These are phyloP conservation scores for Brachionus plicatilis DNA, from an alignment of 1,140 invertebrate genomes.

Conservation along the genomic window DNA sequence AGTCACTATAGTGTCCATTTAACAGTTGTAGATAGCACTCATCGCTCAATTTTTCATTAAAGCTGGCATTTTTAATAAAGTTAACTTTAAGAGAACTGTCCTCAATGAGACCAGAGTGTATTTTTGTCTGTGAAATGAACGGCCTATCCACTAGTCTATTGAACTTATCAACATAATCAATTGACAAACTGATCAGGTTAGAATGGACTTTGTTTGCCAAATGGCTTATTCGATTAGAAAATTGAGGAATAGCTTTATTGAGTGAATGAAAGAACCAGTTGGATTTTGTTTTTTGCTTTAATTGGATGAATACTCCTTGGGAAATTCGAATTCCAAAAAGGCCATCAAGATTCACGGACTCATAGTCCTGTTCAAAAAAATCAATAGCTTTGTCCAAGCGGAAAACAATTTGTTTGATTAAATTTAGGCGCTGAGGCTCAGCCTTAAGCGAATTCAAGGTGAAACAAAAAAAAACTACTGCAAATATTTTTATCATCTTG, in stretches of 20 bases:
- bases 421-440: not conserved
- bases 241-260: not conserved
- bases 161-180: not conserved
- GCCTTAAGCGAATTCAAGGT: not conserved
- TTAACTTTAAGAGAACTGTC: not conserved
- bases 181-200: not conserved
- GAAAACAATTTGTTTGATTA: not conserved
- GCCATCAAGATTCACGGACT: slow-evolving; percentile 17
- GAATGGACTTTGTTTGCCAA: not conserved
- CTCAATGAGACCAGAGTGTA: not conserved
- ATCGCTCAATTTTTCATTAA: slow-evolving; percentile 27
- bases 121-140: not conserved
- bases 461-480: not conserved
- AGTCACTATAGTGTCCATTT: not conserved
- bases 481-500: not conserved
- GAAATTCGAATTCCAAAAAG: slow-evolving; percentile 13
- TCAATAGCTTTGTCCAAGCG: not conserved
- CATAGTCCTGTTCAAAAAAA: not conserved
- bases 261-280: not conserved
- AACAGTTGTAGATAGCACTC: not conserved
- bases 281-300: not conserved
- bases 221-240: not conserved
- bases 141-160: not conserved
- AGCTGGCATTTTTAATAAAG: not conserved
- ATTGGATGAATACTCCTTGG: not conserved